Conservation (phyloP, 2,888 invertebrate species). For the Salpingus planirostris region DNA sequence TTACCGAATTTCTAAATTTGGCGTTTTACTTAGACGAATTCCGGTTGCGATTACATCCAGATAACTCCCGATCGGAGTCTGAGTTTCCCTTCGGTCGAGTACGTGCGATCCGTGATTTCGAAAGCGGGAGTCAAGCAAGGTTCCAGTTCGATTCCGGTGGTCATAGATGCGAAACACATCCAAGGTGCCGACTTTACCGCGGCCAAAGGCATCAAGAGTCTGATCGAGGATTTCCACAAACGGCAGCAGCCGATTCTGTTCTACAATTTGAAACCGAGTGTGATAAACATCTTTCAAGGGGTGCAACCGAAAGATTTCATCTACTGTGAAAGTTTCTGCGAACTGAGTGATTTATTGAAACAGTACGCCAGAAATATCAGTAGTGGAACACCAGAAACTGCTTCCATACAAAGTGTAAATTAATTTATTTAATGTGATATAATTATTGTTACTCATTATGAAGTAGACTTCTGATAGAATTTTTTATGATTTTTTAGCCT, state of each 20-base stretch:
- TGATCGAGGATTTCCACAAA: constrained; percentile 50
- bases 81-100: constrained; percentile 57
- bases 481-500: too few relatives aligned
- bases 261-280: constrained; percentile 50
- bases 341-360: constrained; percentile 48
- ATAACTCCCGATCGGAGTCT: constrained; percentile 55
- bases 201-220: constrained; percentile 53
- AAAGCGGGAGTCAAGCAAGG: constrained; percentile 58
- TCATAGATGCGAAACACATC: constrained; percentile 54
- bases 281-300: constrained; percentile 49
- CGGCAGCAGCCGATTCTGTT: constrained; percentile 50
- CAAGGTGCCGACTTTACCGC: constrained; percentile 58
- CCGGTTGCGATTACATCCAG: constrained; percentile 48
- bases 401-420: too few relatives aligned
- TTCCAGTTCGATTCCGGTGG: constrained; percentile 49
- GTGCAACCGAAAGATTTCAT: constrained; percentile 49
- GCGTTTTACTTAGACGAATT: constrained; percentile 37
- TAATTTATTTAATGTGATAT: too few relatives aligned
- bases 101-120: constrained; percentile 57
- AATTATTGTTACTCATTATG: too few relatives aligned
- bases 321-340: constrained; percentile 46
- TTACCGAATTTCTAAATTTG: background rate
- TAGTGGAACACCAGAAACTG: too few relatives aligned
- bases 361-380: too few relatives aligned
- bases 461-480: too few relatives aligned